Conservation (phyloP, 1,140 invertebrate genomes). For the Bombyx mori region DNA sequence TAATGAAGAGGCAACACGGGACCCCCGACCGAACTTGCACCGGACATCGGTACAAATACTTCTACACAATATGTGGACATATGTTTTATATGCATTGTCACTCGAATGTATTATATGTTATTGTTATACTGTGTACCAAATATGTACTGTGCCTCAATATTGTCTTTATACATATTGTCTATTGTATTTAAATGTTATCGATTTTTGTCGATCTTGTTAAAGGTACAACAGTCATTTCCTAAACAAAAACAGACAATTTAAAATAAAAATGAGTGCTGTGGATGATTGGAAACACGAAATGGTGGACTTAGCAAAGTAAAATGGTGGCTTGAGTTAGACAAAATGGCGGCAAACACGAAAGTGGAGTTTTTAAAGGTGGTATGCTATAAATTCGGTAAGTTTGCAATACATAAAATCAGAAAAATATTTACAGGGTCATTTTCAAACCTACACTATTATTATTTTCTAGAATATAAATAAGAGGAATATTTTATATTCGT, state of each 20-base stretch:
- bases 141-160: not conserved
- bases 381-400: slow-evolving; percentile 3
- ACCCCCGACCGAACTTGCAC: not conserved
- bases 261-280: not conserved
- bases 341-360: no score
- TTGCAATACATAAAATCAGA: not conserved
- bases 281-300: not conserved
- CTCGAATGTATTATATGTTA: not conserved
- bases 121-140: slow-evolving; percentile 12
- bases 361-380: slow-evolving; percentile 1
- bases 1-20: not conserved
- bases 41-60: not conserved
- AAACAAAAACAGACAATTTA: slow-evolving; percentile 9
- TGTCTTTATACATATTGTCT: not conserved
- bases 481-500: no score
- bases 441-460: no score
- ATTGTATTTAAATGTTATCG: slow-evolving; percentile 7
- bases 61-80: no score
- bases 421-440: no score
- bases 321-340: not conserved
- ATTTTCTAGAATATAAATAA: no score
- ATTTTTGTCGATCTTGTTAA: slow-evolving; percentile 60
- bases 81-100: not conserved
- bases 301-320: slow-evolving; percentile 1
- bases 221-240: slow-evolving; percentile 33